Evolutionary conservation across 2,113 vertebrate genomes (phyloP).

Genomic region (Columba livia): DNA sequence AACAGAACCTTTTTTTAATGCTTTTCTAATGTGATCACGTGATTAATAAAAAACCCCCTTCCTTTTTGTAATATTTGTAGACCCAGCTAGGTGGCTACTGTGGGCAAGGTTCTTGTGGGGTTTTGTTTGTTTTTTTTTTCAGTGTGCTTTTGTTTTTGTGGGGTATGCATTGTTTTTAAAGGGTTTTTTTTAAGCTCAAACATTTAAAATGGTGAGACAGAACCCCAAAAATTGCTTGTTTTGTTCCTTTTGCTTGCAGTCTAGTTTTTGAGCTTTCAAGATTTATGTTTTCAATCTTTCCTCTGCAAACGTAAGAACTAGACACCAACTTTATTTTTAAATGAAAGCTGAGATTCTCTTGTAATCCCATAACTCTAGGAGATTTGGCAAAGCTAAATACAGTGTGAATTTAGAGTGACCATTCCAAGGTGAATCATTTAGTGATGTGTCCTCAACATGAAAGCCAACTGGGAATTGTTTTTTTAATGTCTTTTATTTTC

Average conservation of each 20-base stretch:
- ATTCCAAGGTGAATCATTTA: constrained; percentile 64
- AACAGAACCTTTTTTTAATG: background rate
- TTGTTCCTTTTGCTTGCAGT: constrained; percentile 7
- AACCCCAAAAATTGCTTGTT: background rate
- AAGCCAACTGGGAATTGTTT: background rate
- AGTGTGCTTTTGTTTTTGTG: background rate
- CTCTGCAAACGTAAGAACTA: background rate
- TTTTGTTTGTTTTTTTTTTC: background rate
- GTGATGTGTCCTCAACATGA: background rate
- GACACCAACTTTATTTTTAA: constrained; percentile 55
- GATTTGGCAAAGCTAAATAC: constrained; percentile 42
- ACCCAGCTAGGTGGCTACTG: background rate
- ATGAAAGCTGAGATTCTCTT: constrained; percentile 58
- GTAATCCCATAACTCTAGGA: constrained; percentile 34
- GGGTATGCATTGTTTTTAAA: background rate
- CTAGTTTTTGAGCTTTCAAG: background rate
- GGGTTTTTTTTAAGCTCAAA: background rate
- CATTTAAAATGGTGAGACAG: background rate
- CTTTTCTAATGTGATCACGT: background rate
- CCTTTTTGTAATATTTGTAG: background rate
- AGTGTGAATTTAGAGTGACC: constrained; percentile 34
- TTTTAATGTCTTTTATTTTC: background rate
- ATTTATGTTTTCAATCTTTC: constrained; percentile 29
- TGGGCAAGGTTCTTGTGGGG: background rate
- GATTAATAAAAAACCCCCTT: background rate